These are phyloP conservation scores for Pachycephala philippinensis DNA, from an alignment of 2,113 vertebrate species.

Conservation along the genomic window DNA sequence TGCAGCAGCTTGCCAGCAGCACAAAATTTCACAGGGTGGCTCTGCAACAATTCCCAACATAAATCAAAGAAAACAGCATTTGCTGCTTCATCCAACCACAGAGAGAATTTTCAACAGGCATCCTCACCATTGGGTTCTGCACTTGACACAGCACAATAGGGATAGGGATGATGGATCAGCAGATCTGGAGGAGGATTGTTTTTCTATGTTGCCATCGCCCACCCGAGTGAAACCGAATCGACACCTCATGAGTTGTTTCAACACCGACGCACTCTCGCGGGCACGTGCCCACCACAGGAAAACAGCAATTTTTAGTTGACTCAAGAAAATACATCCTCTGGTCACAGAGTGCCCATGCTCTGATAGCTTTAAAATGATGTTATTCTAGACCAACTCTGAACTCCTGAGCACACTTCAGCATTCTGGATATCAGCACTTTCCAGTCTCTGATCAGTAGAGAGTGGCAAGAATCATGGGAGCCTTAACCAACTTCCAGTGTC, in stretches of 20 bases:
- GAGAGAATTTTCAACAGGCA: background rate
- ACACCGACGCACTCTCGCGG: background rate
- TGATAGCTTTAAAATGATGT: background rate
- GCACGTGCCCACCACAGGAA: background rate
- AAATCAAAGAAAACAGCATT: background rate
- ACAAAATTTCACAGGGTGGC: background rate
- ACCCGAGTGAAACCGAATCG: background rate
- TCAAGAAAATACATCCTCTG: background rate
- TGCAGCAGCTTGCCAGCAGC: background rate
- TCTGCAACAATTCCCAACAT: conserved; percentile 53
- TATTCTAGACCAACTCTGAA: background rate
- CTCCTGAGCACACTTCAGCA: background rate
- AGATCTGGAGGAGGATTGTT: conserved; percentile 56
- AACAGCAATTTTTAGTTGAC: background rate
- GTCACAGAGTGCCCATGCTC: background rate
- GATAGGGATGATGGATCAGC: conserved; percentile 39
- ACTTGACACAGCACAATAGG: conserved; percentile 28
- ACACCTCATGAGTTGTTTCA: conserved; percentile 5
- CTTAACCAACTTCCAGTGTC: background rate
- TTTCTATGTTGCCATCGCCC: conserved; percentile 39
- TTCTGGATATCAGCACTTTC: background rate
- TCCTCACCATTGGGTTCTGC: background rate
- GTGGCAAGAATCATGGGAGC: background rate
- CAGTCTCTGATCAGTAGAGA: background rate
- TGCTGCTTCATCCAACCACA: background rate